Base-by-base conservation (phyloP, 2,797 vertebrate species). In the Allobates femoralis region DNA sequence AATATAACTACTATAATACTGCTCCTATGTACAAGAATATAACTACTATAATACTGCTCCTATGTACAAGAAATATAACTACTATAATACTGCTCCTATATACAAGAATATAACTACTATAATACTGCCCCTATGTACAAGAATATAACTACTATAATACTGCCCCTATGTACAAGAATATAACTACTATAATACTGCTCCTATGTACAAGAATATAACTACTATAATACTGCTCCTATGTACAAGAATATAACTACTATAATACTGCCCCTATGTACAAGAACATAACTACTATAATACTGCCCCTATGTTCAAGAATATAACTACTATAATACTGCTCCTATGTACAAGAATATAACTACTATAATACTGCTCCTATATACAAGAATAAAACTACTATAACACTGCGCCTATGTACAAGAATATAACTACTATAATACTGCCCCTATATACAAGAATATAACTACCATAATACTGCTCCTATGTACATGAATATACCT, bases 91-190 rank as follows among this genome's bases (percentile, higher is more conserved):
- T 71, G 34, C 34, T 10, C 34, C 67, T 71, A 71, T 71, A 3
- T 71, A 71, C 34, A 71, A n/a, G 67, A 71, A 71, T 71, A 71
- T 71, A 71, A 41, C 32, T 71, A 71, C 34, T 71, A 71, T 71
- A 71, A 41, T 71, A 71, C 67, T 71, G 34, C 10, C 32, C 67
- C 34, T 71, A 30, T 71, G 21, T 71, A 41, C 67, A 71, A 71
- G 67, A 69, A 69, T 69, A 71, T 71, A 71, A 71, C 67, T 71
- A 71, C 67, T 71, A 71, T 71, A 71, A 71, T 71, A 71, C 21
- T 37, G 21, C 21, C 8, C 67, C 32, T 71, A 71, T 71, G 3
- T 71, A 71, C 67, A 71, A 71, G 67, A 71, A 71, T 71, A 66
- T 66, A 66, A 66, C 64, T 66, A 66, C 64, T 66, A 66, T 66